Evolutionary conservation across 2,888 invertebrate genomes (phyloP).

Genomic region (Campopleginae sp.): DNA sequence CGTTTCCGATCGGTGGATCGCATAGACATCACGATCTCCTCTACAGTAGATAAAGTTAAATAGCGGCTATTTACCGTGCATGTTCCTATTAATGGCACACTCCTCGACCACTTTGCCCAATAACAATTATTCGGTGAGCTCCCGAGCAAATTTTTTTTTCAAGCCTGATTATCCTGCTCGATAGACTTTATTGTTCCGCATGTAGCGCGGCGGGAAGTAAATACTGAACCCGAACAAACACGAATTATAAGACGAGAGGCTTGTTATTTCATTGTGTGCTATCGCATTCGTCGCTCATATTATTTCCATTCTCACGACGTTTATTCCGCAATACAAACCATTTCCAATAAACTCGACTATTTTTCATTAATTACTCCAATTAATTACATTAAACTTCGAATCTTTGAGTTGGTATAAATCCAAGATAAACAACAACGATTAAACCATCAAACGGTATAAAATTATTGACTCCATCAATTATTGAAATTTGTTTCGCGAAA

Average conservation of each 20-base stretch:
- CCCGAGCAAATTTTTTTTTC: constrained; percentile 5
- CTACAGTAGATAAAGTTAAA: constrained; percentile 7
- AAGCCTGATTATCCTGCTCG: neutral
- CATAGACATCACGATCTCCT: constrained; percentile 5
- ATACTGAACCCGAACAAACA: neutral
- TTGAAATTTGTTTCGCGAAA: neutral
- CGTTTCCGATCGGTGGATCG: constrained; percentile 11
- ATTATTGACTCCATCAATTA: too few species aligned
- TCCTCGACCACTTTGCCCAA: neutral
- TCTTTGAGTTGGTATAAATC: too few species aligned
- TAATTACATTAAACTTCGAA: too few species aligned
- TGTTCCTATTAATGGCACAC: constrained; percentile 4
- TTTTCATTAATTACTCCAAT: too few species aligned
- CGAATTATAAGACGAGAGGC: neutral
- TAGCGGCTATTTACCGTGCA: constrained; percentile 7
- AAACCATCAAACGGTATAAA: too few species aligned
- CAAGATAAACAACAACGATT: too few species aligned
- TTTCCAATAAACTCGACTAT: too few species aligned
- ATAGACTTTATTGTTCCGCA: neutral
- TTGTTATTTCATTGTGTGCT: neutral
- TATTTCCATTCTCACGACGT: neutral
- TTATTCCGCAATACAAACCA: neutral
- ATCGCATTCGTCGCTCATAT: neutral
- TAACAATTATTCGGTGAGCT: constrained; percentile 15
- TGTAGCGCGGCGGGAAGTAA: neutral